Percentiles rank a stretch among this genome's conserved stretches.
Conservation (phyloP, 2,113 vertebrate genomes). For the Limnothrissa miodon region DNA sequence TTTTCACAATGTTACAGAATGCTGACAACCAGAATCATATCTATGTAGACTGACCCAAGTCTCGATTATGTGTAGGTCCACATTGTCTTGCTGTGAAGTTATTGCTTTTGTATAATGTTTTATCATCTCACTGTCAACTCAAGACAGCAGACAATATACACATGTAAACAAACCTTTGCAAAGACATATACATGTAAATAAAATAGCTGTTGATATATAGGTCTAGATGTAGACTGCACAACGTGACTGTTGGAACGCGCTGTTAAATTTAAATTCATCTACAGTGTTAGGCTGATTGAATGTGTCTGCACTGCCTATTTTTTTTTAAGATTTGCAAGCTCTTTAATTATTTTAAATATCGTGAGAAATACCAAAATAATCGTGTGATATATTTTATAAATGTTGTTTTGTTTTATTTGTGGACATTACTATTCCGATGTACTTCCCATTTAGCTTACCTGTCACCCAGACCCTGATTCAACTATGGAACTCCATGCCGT, state of each 20-base stretch:
- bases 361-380: not conserved
- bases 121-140: not conserved
- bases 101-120: not conserved
- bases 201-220: too few species aligned
- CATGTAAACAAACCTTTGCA: not conserved
- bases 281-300: not conserved
- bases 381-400: not conserved
- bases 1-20: not conserved
- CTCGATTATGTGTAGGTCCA: not conserved
- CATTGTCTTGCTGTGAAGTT: not conserved
- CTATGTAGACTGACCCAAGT: not conserved
- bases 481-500: constrained; percentile 71
- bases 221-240: too few species aligned
- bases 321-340: not conserved
- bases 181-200: not conserved
- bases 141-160: too few species aligned
- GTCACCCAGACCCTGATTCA: constrained; percentile 24
- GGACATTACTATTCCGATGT: not conserved
- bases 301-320: not conserved
- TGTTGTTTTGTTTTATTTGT: not conserved
- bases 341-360: too few species aligned
- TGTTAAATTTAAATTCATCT: not conserved
- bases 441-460: not conserved
- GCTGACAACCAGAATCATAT: too few species aligned
- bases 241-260: too few species aligned